phyloP scores from a whole-genome alignment of 2,888 invertebrate species.

The Rhyacophila evoluta region DNA sequence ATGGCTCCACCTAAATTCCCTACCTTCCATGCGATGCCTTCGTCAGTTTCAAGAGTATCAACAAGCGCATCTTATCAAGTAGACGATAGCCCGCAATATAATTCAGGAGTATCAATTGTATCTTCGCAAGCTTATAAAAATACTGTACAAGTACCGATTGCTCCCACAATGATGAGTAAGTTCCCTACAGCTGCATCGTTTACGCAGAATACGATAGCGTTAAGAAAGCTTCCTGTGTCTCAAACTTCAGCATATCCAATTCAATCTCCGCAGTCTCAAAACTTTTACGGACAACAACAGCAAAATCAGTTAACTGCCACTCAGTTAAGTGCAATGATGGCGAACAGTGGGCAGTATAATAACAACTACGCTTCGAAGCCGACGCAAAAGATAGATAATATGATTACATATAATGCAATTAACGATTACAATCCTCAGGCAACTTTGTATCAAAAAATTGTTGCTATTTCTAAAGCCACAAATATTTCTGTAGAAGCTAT shows the following conservation, averaged over 20 bases:
- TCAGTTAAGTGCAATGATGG: constrained; percentile 55
- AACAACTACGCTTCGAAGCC: constrained; percentile 58
- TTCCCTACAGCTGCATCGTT: constrained; percentile 58
- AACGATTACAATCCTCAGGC: constrained; percentile 56
- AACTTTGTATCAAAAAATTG: constrained; percentile 64
- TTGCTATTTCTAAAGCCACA: constrained; percentile 75
- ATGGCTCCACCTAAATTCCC: constrained; percentile 39
- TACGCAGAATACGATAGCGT: constrained; percentile 58
- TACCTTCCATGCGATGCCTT: constrained; percentile 65
- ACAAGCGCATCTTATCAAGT: constrained; percentile 62
- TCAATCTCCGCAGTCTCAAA: constrained; percentile 2
- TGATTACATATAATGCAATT: constrained; percentile 47
- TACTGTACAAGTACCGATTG: constrained; percentile 59
- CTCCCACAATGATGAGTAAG: constrained; percentile 57
- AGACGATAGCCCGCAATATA: constrained; percentile 57
- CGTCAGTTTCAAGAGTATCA: constrained; percentile 71
- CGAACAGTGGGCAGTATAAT: constrained; percentile 17
- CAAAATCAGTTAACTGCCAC: constrained; percentile 65
- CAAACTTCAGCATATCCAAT: constrained; percentile 30
- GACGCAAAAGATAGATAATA: constrained; percentile 66
- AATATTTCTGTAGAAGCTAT: constrained; percentile 84
- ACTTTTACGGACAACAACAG: constrained; percentile 60
- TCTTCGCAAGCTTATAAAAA: constrained; percentile 64
- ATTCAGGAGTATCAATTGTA: constrained; percentile 60
- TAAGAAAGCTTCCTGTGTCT: constrained; percentile 58